Base-by-base conservation (phyloP, 1,140 invertebrate species). In the Neodiprion virginianus region DNA sequence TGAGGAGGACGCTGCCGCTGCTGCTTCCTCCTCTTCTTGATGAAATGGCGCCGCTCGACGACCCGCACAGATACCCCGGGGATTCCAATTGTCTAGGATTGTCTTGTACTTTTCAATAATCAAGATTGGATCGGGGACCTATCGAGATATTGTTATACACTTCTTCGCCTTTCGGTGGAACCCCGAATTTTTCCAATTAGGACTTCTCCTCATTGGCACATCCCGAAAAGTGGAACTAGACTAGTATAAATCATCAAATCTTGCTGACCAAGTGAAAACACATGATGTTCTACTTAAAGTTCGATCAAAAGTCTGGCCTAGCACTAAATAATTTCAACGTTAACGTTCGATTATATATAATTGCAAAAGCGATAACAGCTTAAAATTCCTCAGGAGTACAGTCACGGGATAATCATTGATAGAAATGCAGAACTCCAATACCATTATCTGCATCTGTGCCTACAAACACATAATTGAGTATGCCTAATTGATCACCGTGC, bases 61-160 rank as follows among this genome's bases (percentile, higher is more conserved):
- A 17, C 53, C 53, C 53, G 53, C 53, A 8, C n/a, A 40, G 28
- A 50, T 65, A 67, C 73, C 73, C 78, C 68, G 28, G 79, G 77
- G 80, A 74, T 69, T n/a, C 23, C 72, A 73, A 83, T 83, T 83
- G 81, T 82, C 80, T 81, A 81, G 79, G 76, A 78, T 68, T 74
- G 77, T 74, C 74, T 79, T 77, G 77, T 77, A 69, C 28, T 81
- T 77, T 77, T 80, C 76, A 79, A 81, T 81, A 80, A 79, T 79
- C 80, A 80, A 80, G 77, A 81, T 81, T 81, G 80, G 72, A 80
- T 75, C 75, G 80, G 79, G 78, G 67, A 76, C 65, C 69, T 61
- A 14, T 48, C 48, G 48, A 74, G 74, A 74, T 79, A 79, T 77
- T 48, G 78, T 76, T 78, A 74, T 75, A 70, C 40, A 40, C 40